phyloP scores from a whole-genome alignment of 2,113 vertebrate genomes.

The Oreotragus oreotragus region DNA sequence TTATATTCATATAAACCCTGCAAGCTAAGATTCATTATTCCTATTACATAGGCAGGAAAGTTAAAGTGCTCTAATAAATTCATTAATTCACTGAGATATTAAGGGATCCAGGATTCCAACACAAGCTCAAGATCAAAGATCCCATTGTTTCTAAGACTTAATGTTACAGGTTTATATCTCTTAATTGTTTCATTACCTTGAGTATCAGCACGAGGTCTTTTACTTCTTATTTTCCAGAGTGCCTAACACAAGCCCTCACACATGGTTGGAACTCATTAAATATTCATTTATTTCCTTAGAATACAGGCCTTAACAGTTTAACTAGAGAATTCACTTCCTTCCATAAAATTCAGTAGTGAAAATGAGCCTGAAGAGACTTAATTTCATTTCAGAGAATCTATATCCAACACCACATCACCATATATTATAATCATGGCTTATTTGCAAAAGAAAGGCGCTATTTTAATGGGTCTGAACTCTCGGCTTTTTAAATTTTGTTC shows the following conservation, averaged over 20 bases:
- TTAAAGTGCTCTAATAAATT: background rate
- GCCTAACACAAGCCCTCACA: background rate
- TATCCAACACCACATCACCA: background rate
- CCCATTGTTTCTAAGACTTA: background rate
- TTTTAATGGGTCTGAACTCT: background rate
- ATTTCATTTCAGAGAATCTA: slow-evolving; percentile 37
- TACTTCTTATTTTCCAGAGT: background rate
- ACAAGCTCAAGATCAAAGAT: background rate
- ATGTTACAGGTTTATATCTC: fast-evolving
- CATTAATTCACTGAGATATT: too few relatives aligned
- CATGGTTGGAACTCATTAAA: background rate
- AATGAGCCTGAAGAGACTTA: slow-evolving; percentile 40
- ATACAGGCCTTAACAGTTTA: background rate
- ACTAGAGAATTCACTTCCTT: background rate
- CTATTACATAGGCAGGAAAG: background rate
- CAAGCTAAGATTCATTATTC: background rate
- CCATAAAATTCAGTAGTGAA: slow-evolving; percentile 27
- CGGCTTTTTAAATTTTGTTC: background rate
- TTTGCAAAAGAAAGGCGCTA: background rate
- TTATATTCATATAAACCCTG: background rate
- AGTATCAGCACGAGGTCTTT: background rate
- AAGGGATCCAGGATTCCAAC: background rate
- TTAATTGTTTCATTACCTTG: background rate
- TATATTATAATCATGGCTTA: background rate
- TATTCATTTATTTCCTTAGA: slow-evolving; percentile 40